Conservation (phyloP, 2,113 vertebrate genomes). For the Salvelinus sp. region DNA sequence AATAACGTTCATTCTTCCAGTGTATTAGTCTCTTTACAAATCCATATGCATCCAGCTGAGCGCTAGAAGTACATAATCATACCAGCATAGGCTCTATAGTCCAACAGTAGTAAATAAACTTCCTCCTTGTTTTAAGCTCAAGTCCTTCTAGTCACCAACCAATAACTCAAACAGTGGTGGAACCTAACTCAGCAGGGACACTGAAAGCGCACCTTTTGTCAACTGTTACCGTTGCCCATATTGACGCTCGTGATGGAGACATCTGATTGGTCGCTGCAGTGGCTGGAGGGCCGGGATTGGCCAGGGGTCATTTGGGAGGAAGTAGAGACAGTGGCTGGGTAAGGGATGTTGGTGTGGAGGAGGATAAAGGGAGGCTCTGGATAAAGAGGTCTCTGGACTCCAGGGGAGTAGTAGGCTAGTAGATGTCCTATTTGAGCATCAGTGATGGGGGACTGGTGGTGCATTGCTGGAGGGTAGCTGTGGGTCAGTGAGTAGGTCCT, state of each 20-base stretch:
- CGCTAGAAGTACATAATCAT: no score
- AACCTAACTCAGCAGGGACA: no score
- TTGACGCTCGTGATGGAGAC: constrained; percentile 44
- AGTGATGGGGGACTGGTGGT: neutral
- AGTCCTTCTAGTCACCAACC: no score
- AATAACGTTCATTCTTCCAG: no score
- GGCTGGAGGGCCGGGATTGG: constrained; percentile 40
- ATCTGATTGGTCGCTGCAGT: constrained; percentile 41
- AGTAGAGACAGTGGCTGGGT: constrained; percentile 21
- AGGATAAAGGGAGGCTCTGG: constrained; percentile 7
- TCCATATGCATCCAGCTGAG: no score
- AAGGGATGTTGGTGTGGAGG: neutral
- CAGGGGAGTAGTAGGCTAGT: constrained; percentile 29
- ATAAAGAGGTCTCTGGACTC: constrained; percentile 17
- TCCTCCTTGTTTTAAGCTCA: no score
- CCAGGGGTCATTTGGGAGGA: neutral
- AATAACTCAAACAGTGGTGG: no score
- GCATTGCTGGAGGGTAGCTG: neutral
- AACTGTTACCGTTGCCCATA: constrained; percentile 49
- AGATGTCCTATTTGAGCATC: neutral
- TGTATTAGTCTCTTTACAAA: no score
- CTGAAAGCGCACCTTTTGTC: constrained; percentile 5
- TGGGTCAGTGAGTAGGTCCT: constrained; percentile 3
- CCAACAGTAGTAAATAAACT: no score
- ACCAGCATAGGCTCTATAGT: no score